phyloP scores from a whole-genome alignment of 2,797 vertebrate species.

The Phalanger gymnotis region DNA sequence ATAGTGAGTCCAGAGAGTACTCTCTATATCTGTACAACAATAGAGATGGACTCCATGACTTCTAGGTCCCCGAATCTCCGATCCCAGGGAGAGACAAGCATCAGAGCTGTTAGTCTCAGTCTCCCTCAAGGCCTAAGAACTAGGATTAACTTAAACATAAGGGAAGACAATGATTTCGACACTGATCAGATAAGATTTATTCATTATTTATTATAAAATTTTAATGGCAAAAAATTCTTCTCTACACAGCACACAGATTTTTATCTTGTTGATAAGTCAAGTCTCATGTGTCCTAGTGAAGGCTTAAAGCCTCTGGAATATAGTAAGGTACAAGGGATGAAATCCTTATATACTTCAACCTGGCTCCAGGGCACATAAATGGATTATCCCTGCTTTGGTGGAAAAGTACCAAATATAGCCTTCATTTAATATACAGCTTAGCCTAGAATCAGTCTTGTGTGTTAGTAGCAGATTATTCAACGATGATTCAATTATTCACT shows the following conservation, averaged over 20 bases:
- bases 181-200: background rate
- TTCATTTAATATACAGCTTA: background rate
- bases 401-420: background rate
- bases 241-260: background rate
- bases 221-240: background rate
- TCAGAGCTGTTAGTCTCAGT: background rate
- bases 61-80: background rate
- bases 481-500: background rate
- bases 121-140: background rate
- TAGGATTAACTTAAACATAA: background rate
- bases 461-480: background rate
- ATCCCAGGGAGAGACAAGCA: background rate
- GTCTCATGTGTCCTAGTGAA: background rate
- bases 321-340: background rate
- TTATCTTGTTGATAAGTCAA: background rate
- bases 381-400: too few relatives aligned
- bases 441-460: background rate
- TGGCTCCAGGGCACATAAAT: background rate
- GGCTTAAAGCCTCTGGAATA: background rate
- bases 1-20: background rate
- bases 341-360: background rate
- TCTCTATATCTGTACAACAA: background rate
- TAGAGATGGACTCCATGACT: background rate
- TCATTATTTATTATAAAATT: background rate
- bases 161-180: background rate